Evolutionary conservation across 1,140 invertebrate genomes (phyloP), one percentile per base, ranked within the genome.

Genomic region (Sminthurides bifidus): DNA sequence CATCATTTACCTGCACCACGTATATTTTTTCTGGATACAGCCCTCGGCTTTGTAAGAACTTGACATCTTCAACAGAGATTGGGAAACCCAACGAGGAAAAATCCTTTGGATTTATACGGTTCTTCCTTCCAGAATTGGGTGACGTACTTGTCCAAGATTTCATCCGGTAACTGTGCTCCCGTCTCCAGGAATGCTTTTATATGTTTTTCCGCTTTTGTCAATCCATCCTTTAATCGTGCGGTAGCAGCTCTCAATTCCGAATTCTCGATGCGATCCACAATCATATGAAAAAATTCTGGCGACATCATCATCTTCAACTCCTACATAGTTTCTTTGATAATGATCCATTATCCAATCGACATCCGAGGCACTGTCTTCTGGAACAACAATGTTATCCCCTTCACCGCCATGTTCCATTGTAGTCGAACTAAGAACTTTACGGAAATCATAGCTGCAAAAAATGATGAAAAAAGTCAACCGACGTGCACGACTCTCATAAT

Each of bases 21-120:
- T 54, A 60, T 29, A 60, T 35, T 21, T 45, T 10, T 56, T 63
- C 61, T 5, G 61, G 58, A 2, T 49, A n/a, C 5, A 40, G 55
- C 15, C 55, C 26, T 23, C 29, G 43, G 2, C 21, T 26, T 12
- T 38, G 15, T 17, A 63, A n/a, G 23, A 54, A 63, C 30, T 56
- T 12, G 33, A 52, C 8, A 52, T 63, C 61, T n/a, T 52, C 37
- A 6, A 26, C 30, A 29, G 61, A 58, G 31, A 54, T 60, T 49
- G 10, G 61, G 61, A 52, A 63, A 63, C 3, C 61, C 61, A 3
- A 59, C 58, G 0, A 63, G 51, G 30, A 63, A 57, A 35, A 63
- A 63, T 14, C 61, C 61, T n/a, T 30, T 43, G 12, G 40, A 37
- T 23, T 41, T 58, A 41, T 60, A 63, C 1, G 61, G 61, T 31